Evolutionary conservation across 2,113 vertebrate species (phyloP).

Genomic region (Paramormyrops kingsleyae): DNA sequence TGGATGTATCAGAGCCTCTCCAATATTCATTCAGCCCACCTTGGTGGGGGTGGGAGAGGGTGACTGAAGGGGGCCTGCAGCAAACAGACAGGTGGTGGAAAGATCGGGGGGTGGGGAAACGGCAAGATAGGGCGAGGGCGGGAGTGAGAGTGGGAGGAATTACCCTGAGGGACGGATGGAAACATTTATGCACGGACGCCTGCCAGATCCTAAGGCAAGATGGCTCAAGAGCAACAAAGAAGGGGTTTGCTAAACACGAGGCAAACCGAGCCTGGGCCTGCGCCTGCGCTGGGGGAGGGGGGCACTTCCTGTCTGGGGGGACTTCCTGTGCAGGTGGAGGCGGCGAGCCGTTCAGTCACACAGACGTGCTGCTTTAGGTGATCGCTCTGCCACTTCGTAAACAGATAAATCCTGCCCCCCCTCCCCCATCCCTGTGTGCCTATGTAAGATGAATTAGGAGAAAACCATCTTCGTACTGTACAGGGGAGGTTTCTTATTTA

Average conservation of each 20-base stretch:
- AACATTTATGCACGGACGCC: not conserved
- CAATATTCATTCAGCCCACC: not conserved
- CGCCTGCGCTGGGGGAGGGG: not conserved
- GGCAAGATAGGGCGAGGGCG: not conserved
- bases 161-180: not conserved
- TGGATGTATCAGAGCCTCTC: not conserved
- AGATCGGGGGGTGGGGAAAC: not conserved
- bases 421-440: not conserved
- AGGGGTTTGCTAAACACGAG: not conserved
- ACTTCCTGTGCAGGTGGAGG: not conserved
- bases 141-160: not conserved
- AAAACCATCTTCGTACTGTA: not conserved
- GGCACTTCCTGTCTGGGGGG: not conserved
- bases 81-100: conserved; percentile 1
- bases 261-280: not conserved
- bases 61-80: not conserved
- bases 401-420: not conserved
- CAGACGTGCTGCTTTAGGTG: not conserved
- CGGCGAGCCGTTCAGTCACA: not conserved
- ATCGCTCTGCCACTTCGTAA: not conserved
- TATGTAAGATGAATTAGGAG: not conserved
- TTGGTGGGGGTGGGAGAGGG: not conserved
- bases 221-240: not conserved
- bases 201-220: not conserved
- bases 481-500: not conserved